These are phyloP conservation scores for Podiceps cristatus DNA, from an alignment of 2,113 vertebrate genomes.

Conservation along the genomic window DNA sequence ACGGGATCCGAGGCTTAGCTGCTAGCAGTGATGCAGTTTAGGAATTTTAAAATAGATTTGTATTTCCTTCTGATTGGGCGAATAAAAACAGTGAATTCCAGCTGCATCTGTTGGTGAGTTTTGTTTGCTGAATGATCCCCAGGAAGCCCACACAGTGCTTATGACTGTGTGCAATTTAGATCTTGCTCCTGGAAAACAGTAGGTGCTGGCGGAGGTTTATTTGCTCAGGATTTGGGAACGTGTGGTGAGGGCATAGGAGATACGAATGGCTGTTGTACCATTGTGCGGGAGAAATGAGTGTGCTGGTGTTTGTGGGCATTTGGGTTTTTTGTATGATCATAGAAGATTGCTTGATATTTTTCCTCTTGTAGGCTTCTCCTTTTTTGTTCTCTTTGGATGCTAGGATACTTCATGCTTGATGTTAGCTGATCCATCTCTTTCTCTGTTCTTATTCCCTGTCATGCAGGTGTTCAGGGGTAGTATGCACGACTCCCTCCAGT, in stretches of 20 bases:
- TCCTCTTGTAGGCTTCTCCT: neutral
- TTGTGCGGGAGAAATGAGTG: neutral
- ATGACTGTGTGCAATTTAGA: neutral
- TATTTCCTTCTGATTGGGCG: neutral
- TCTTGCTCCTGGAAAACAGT: neutral
- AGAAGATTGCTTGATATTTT: neutral
- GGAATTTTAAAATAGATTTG: neutral
- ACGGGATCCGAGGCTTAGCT: neutral
- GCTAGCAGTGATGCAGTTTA: neutral
- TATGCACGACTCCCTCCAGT: neutral
- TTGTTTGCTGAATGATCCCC: neutral
- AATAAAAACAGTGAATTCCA: constrained; percentile 6
- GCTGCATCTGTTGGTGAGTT: neutral
- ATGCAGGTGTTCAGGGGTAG: neutral
- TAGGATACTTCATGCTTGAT: neutral
- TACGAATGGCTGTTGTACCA: neutral
- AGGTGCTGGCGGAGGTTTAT: neutral
- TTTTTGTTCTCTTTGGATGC: neutral
- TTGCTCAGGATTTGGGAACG: neutral
- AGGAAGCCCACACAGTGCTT: neutral
- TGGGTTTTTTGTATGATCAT: neutral
- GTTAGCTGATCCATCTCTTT: neutral
- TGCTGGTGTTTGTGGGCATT: neutral
- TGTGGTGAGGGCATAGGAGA: neutral
- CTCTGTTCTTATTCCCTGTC: neutral